phyloP scores from a whole-genome alignment of 2,888 invertebrate genomes.

The Panopea generosa region DNA sequence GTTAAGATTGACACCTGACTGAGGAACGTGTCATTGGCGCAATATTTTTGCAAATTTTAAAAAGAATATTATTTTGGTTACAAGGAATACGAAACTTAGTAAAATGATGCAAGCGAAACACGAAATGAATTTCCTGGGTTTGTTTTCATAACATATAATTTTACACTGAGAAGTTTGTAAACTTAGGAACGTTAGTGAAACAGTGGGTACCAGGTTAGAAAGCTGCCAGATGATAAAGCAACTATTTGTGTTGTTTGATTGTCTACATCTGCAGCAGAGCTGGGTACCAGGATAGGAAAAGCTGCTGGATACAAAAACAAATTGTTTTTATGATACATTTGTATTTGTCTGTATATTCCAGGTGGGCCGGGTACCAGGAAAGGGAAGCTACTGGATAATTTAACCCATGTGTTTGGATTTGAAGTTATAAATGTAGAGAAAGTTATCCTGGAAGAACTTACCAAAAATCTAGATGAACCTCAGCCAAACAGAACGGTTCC shows the following conservation, averaged over 20 bases:
- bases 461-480: constrained; percentile 75
- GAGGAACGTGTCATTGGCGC: too few relatives aligned
- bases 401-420: constrained; percentile 80
- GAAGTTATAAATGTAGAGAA: constrained; percentile 80
- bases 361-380: constrained; percentile 84
- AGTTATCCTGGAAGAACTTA: constrained; percentile 75
- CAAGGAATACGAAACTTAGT: too few relatives aligned
- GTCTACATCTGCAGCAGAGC: neutral
- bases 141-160: too few relatives aligned
- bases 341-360: constrained; percentile 46
- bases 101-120: too few relatives aligned
- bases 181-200: too few relatives aligned
- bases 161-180: too few relatives aligned
- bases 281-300: neutral
- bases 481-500: constrained; percentile 66
- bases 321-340: neutral
- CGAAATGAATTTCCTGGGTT: too few relatives aligned
- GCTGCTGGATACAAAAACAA: neutral
- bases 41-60: too few relatives aligned
- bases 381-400: constrained; percentile 81
- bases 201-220: too few relatives aligned
- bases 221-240: too few relatives aligned
- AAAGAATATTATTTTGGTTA: too few relatives aligned
- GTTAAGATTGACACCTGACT: too few relatives aligned
- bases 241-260: neutral